Evolutionary conservation across 2,113 vertebrate genomes (phyloP).

Genomic region (Myiozetetes cayanensis): DNA sequence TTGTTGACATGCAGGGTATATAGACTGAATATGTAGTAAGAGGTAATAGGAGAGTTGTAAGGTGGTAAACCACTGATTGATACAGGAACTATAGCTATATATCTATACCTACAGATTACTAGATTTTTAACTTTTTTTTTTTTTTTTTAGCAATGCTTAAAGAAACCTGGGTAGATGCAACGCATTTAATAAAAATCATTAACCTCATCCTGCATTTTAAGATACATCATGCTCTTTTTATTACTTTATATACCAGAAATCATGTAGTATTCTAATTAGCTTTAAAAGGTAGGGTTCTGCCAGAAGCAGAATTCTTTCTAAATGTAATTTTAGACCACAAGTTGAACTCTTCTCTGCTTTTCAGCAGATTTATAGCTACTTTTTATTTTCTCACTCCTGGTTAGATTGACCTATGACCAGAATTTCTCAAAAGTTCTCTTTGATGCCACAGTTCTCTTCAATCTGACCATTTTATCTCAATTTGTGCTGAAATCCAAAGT

Average conservation of each 20-base stretch:
- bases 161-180: not conserved
- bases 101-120: not conserved
- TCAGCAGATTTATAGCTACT: constrained; percentile 46
- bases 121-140: not conserved
- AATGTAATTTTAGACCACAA: not conserved
- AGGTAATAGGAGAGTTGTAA: not conserved
- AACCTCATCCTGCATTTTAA: not conserved
- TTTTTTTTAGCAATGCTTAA: not conserved
- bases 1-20: not conserved
- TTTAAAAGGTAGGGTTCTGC: not conserved
- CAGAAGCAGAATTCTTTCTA: not conserved
- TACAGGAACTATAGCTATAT: not conserved
- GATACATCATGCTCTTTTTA: not conserved
- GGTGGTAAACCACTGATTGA: not conserved
- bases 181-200: no score
- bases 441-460: constrained; percentile 37
- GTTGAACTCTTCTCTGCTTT: constrained; percentile 15
- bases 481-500: not conserved
- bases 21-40: not conserved
- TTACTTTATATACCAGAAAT: not conserved
- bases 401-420: constrained; percentile 46
- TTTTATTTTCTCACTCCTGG: constrained; percentile 28
- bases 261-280: not conserved
- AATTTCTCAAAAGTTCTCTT: constrained; percentile 46
- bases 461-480: not conserved